Conservation (phyloP, 2,888 invertebrate genomes). For the Cantharis nigra region DNA sequence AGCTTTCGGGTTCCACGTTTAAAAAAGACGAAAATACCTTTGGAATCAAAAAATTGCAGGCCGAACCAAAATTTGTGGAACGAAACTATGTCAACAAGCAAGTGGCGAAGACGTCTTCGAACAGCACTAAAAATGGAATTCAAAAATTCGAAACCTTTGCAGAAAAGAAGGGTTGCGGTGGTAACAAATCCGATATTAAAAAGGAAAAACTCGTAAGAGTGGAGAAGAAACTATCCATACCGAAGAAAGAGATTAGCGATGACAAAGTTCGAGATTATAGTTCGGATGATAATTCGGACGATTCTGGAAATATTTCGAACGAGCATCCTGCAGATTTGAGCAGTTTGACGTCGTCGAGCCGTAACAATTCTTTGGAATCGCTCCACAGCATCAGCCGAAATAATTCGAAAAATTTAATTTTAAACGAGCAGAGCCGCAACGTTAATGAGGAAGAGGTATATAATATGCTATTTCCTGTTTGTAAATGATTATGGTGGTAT, state of each 20-base stretch:
- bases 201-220: background rate
- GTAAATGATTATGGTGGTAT: background rate
- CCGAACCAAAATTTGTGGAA: slow-evolving; percentile 19
- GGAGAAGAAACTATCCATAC: background rate
- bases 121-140: background rate
- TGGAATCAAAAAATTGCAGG: slow-evolving; percentile 11
- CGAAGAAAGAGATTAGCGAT: background rate
- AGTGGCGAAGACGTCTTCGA: background rate
- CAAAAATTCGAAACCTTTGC: background rate
- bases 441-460: slow-evolving; percentile 12
- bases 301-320: slow-evolving; percentile 81
- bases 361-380: slow-evolving; percentile 25
- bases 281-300: slow-evolving; percentile 75
- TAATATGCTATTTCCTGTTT: background rate
- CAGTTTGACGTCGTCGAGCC: slow-evolving; percentile 24
- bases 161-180: background rate
- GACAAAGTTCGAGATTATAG: slow-evolving; percentile 57
- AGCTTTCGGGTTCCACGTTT: background rate
- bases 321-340: slow-evolving; percentile 60
- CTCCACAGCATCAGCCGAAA: slow-evolving; percentile 5
- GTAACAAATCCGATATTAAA: background rate
- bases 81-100: background rate
- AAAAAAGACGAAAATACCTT: slow-evolving; percentile 6
- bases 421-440: slow-evolving; percentile 6
- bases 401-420: background rate